These are phyloP conservation scores for Parazoanthus atlanticus DNA, from an alignment of 92 coral and sea anemone genomes.

Conservation along the genomic window DNA sequence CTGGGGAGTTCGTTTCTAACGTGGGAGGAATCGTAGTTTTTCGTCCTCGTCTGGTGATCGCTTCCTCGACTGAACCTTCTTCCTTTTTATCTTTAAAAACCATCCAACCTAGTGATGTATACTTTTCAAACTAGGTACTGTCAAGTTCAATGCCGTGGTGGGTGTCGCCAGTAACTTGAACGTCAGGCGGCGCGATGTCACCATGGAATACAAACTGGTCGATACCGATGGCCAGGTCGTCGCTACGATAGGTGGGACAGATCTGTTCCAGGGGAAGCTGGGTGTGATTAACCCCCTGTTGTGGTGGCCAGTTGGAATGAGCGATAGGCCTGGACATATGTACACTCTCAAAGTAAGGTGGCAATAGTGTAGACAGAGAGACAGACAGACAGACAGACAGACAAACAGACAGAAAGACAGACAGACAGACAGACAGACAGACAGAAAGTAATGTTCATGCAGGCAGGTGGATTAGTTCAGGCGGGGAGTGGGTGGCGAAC, in stretches of 20 bases:
- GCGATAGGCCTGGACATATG: conserved; percentile 79
- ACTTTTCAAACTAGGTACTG: conserved; percentile 19
- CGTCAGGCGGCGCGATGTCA: conserved; percentile 43
- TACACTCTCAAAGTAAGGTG: conserved; percentile 77
- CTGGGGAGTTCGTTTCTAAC: too few relatives aligned
- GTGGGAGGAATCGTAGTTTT: too few relatives aligned
- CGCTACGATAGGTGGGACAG: conserved; percentile 65
- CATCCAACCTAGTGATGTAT: background rate
- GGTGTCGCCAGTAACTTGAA: conserved; percentile 17
- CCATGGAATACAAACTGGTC: conserved; percentile 76
- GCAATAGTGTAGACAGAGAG: background rate
- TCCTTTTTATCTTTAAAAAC: background rate
- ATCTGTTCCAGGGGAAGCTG: conserved; percentile 65
- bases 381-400: background rate
- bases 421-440: too few relatives aligned
- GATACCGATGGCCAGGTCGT: conserved; percentile 64
- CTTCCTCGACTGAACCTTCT: background rate
- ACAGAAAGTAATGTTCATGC: background rate
- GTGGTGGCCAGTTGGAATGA: conserved; percentile 96
- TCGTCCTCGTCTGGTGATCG: too few relatives aligned
- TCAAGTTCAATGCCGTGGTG: conserved; percentile 57
- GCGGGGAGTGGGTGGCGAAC: background rate
- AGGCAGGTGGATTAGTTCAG: background rate
- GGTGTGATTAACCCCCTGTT: conserved; percentile 66
- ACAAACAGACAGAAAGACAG: background rate